Percentiles rank a stretch among this genome's conserved stretches.
Conservation (phyloP, 2,888 invertebrate species). For the Ceramica pisi region DNA sequence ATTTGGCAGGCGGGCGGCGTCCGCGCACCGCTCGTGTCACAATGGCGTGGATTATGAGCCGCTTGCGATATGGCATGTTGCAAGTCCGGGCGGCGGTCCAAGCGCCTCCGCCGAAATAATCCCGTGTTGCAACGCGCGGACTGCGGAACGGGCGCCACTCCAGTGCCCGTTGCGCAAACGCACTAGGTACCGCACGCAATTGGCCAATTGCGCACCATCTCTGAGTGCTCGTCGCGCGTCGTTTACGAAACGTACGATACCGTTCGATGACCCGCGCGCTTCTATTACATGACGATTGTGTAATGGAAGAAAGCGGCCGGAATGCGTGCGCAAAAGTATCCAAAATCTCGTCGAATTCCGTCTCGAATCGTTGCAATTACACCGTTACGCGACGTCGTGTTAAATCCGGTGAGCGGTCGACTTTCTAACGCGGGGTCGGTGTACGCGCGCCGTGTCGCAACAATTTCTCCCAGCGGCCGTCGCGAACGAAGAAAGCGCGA, state of each 20-base stretch:
- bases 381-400: constrained; percentile 88
- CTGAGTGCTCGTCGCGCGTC: constrained; percentile 68
- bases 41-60: constrained; percentile 88
- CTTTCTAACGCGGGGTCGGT: constrained; percentile 91
- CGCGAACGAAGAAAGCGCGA: constrained; percentile 91
- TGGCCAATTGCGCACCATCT: constrained; percentile 82
- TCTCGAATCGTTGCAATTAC: constrained; percentile 89
- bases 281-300: constrained; percentile 87
- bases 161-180: constrained; percentile 87
- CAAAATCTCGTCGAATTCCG: constrained; percentile 85
- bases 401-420: constrained; percentile 90
- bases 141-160: constrained; percentile 89
- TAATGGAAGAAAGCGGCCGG: constrained; percentile 89
- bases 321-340: constrained; percentile 88
- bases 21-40: constrained; percentile 83
- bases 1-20: constrained; percentile 85
- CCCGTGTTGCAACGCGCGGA: constrained; percentile 89
- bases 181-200: constrained; percentile 80
- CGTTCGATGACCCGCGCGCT: constrained; percentile 84
- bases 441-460: constrained; percentile 89
- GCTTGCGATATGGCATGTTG: constrained; percentile 90
- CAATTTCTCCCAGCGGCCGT: constrained; percentile 89
- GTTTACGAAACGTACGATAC: constrained; percentile 81
- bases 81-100: constrained; percentile 90
- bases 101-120: constrained; percentile 89